A percentile compares a stretch with the other conserved stretches of the same genome.
Evolutionary conservation across 2,888 invertebrate genomes (phyloP).

Genomic region (Eledona agricola): DNA sequence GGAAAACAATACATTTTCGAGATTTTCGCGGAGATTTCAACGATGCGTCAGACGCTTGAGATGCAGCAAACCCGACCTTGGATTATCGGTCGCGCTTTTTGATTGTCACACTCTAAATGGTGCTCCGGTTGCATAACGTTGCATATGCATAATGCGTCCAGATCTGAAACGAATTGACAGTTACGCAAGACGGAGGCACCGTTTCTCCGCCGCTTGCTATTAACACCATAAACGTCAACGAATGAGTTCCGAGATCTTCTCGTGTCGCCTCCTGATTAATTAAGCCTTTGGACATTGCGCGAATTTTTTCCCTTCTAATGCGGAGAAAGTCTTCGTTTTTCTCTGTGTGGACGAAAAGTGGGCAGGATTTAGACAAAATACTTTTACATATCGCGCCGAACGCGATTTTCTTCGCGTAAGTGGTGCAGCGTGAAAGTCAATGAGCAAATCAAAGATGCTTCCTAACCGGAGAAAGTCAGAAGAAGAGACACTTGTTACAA

Average conservation of each 20-base stretch:
- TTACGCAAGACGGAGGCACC: too few species aligned
- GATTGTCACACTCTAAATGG: conserved; percentile 34
- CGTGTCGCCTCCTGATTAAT: not conserved
- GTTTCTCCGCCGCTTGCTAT: too few species aligned
- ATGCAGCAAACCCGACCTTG: conserved; percentile 28
- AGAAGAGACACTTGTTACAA: too few species aligned
- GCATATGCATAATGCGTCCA: too few species aligned
- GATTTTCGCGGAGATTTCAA: conserved; percentile 10
- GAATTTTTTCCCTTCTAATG: conserved; percentile 20
- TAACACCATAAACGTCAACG: too few species aligned
- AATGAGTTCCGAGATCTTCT: not conserved
- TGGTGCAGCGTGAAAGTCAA: conserved; percentile 34
- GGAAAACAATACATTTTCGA: too few species aligned
- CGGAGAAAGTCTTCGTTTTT: conserved; percentile 17
- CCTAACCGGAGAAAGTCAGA: conserved; percentile 36
- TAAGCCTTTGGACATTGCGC: too few species aligned
- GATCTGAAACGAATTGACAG: too few species aligned
- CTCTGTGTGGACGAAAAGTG: conserved; percentile 18
- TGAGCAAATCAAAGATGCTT: conserved; percentile 34
- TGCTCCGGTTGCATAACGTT: too few species aligned
- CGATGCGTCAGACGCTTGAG: conserved; percentile 10
- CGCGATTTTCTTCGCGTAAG: conserved; percentile 16
- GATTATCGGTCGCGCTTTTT: conserved; percentile 34
- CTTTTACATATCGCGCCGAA: conserved; percentile 15
- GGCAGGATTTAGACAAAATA: conserved; percentile 9